These are phyloP conservation scores for Archivesica marissinica DNA, from an alignment of 1,140 invertebrate genomes.

Conservation along the genomic window DNA sequence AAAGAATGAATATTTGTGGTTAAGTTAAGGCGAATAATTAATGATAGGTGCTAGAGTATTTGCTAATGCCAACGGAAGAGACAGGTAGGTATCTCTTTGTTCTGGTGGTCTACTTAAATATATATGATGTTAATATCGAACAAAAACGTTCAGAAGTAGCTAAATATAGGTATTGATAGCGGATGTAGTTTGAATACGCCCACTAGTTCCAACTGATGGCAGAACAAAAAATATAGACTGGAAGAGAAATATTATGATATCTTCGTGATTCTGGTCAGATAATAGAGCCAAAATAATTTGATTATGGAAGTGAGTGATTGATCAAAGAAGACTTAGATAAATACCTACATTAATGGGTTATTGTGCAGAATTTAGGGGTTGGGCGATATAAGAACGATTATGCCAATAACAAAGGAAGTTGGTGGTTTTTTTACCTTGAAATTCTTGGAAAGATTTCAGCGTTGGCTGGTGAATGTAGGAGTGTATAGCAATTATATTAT, in stretches of 20 bases:
- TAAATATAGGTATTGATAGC: constrained; percentile 1
- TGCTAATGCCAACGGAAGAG: neutral
- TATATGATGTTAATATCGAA: neutral
- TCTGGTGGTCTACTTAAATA: neutral
- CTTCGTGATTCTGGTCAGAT: constrained; percentile 7
- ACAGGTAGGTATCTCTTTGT: neutral
- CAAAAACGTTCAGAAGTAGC: neutral
- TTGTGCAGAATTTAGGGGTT: constrained; percentile 34
- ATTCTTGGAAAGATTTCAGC: constrained; percentile 36
- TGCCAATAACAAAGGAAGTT: neutral
- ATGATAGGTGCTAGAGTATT: neutral
- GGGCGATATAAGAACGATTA: neutral
- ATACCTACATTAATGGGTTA: constrained; percentile 41
- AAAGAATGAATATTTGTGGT: too few species aligned
- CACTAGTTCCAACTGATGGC: neutral
- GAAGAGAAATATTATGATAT: constrained; percentile 1
- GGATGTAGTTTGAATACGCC: constrained; percentile 31
- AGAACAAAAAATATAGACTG: neutral
- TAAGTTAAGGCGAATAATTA: too few species aligned
- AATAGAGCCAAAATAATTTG: constrained; percentile 38
- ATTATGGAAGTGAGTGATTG: constrained; percentile 34
- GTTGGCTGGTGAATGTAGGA: constrained; percentile 18
- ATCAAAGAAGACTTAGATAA: constrained; percentile 45
- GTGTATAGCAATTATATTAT: neutral
- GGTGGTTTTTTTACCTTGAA: constrained; percentile 1